Evolutionary conservation across 2,797 vertebrate genomes (phyloP).

Genomic region (Tokudaia muenninki): DNA sequence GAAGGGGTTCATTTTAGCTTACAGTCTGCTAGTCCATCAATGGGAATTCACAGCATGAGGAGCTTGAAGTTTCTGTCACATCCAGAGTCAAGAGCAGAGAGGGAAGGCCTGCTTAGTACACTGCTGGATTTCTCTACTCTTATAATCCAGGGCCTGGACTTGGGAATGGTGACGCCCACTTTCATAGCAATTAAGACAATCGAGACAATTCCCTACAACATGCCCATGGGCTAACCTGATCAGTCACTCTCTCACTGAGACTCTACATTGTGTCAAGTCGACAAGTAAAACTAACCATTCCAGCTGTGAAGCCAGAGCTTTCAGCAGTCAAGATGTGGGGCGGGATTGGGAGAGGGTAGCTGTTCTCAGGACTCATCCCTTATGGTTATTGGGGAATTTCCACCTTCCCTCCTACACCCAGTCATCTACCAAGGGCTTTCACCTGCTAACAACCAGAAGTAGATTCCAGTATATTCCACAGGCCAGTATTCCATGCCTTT

Average conservation of each 20-base stretch:
- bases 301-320: neutral
- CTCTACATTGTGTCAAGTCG: neutral
- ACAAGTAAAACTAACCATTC: neutral
- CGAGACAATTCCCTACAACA: neutral
- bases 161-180: neutral
- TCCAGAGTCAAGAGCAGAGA: neutral
- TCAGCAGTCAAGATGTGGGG: neutral
- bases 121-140: neutral
- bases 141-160: neutral
- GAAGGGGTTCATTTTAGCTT: neutral
- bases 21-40: neutral
- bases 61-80: neutral
- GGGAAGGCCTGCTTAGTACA: neutral
- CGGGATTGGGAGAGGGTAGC: no score
- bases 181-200: neutral
- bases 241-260: neutral
- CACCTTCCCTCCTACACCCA: neutral
- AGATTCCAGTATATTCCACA: neutral
- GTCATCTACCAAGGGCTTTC: neutral
- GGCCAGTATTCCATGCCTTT: neutral
- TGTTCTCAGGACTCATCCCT: neutral
- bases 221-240: neutral
- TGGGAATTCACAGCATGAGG: neutral
- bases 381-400: neutral
- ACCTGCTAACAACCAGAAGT: neutral